phyloP scores from a whole-genome alignment of 2,888 invertebrate species.

The Cheilosia scutellata region DNA sequence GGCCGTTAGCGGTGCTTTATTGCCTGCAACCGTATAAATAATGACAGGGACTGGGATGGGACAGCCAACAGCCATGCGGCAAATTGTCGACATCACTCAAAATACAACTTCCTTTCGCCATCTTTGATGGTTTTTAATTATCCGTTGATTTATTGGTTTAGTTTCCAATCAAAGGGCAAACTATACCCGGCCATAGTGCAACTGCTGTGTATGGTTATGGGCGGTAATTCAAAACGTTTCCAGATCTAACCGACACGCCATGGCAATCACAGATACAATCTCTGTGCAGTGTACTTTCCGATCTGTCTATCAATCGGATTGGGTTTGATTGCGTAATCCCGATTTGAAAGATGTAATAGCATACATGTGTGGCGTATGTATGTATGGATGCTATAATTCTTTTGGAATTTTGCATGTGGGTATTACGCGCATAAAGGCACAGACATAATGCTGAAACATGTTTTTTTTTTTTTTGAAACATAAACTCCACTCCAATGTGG shows the following conservation, averaged over 20 bases:
- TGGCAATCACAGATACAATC: constrained; percentile 40
- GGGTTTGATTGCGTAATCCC: constrained; percentile 57
- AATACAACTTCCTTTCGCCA: constrained; percentile 48
- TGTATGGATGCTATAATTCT: constrained; percentile 38
- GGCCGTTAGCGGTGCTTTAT: constrained; percentile 42
- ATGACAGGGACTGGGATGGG: not conserved
- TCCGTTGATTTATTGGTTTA: constrained; percentile 35
- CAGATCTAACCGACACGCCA: constrained; percentile 10
- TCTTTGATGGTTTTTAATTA: constrained; percentile 46
- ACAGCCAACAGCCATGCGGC: not conserved
- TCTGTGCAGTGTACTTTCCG: not conserved
- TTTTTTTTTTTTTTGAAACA: constrained; percentile 32
- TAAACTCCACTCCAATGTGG: constrained; percentile 32
- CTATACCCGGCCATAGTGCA: constrained; percentile 5
- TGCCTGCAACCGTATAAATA: constrained; percentile 27
- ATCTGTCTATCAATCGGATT: constrained; percentile 51
- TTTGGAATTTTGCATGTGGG: constrained; percentile 49
- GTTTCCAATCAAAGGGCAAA: constrained; percentile 34
- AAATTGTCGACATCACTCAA: not conserved
- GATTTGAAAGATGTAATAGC: constrained; percentile 47
- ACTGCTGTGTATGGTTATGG: not conserved
- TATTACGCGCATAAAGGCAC: not conserved
- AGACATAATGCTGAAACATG: constrained; percentile 21
- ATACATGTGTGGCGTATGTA: constrained; percentile 34
- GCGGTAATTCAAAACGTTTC: constrained; percentile 30